Evolutionary conservation across 2,888 invertebrate genomes (phyloP), one percentile per base, ranked within the genome.

Genomic region (Cryptosula pallasiana): DNA sequence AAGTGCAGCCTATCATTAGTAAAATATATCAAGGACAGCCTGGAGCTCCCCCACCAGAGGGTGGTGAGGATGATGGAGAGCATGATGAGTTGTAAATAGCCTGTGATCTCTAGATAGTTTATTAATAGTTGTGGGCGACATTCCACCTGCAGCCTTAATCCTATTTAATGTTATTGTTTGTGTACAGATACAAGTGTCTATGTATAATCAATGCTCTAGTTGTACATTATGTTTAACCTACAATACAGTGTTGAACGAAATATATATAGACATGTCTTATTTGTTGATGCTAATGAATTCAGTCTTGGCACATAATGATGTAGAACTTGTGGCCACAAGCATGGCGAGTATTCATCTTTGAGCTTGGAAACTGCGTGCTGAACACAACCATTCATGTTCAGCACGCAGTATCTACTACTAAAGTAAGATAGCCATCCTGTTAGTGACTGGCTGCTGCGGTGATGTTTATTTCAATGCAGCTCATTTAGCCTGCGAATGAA

Each of bases 1-100:
- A 96, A 54, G 95, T 96, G 0, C 95, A 97, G 84, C 99, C 99
- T 9, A 98, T 99, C 83, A 93, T 97, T 81, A 74, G 74, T 27
- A 79, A 99, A 87, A 87, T 99, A 77, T 98, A 99, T 87, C 93
- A 94, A 82, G 91, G 91, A 54, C 92, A 91, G 32, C 80, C 80
- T 3, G 80, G 80, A 1, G 92, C 92, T 27, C 89, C 90, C 45
- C 90, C 90, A 20, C 34, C 69, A 35, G 73, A 71, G n/a, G 75
- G 74, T 9, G 74, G 73, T 63, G 77, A 74, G 13, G 76, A 45
- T 9, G 76, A 75, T 0, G 87, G 89, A 27, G 90, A 90, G 69
- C 90, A 89, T 72, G 90, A 92, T 80, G 89, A 92, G 71, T 75
- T 79, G 75, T 79, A 78, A 72, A 63, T 63, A 45, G 45, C 45